These are phyloP conservation scores for Thelaira solivaga DNA, from an alignment of 2,888 invertebrate genomes.

Conservation along the genomic window DNA sequence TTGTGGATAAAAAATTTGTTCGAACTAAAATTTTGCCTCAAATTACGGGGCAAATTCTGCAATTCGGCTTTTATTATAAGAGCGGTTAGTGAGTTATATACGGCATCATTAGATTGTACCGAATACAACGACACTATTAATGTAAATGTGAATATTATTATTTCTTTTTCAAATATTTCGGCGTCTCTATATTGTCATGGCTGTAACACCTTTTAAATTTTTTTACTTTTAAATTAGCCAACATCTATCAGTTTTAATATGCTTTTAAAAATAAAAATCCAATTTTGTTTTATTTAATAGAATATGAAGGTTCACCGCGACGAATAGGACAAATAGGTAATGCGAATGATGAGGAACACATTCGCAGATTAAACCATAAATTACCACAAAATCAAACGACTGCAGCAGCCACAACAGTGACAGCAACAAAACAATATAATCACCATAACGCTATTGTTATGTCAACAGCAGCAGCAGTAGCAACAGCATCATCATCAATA, in stretches of 20 bases:
- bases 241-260: not conserved
- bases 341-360: constrained; percentile 36
- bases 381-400: constrained; percentile 71
- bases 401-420: constrained; percentile 34
- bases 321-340: constrained; percentile 82
- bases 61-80: too few relatives aligned
- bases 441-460: constrained; percentile 50
- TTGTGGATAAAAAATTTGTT: too few relatives aligned
- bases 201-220: too few relatives aligned
- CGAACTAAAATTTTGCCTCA: too few relatives aligned
- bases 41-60: too few relatives aligned
- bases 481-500: constrained; percentile 78
- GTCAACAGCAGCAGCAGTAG: constrained; percentile 64
- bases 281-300: constrained; percentile 81
- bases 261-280: not conserved
- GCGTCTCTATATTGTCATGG: too few relatives aligned
- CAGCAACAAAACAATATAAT: constrained; percentile 45
- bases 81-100: too few relatives aligned
- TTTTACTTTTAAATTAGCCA: too few relatives aligned
- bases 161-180: too few relatives aligned
- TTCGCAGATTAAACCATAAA: constrained; percentile 60
- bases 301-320: constrained; percentile 92
- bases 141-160: too few relatives aligned
- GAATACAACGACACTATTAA: too few relatives aligned
- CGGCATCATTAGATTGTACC: too few relatives aligned